Base-by-base conservation (phyloP, 2,797 vertebrate genomes). In the Centropyge bicolor region DNA sequence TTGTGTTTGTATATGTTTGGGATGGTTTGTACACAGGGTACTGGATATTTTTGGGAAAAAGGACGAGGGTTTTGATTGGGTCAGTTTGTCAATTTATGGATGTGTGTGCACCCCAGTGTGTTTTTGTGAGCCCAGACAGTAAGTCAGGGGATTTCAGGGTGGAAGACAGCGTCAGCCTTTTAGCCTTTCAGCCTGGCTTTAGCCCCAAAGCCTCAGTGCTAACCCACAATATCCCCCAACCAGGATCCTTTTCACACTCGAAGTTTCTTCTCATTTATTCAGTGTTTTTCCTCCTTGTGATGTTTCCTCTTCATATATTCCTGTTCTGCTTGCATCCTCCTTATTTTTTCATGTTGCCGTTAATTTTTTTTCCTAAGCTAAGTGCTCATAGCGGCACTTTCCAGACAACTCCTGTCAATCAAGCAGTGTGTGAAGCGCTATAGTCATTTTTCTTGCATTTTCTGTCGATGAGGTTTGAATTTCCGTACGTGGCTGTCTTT, bases 61-160 rank as follows among this genome's bases (percentile, higher is more conserved):
- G 49, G 64, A 81, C 62, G 6, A 55, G 20, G 67, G 20, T 69
- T 86, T 80, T 67, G 40, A 41, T 84, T 70, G 46, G 73, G 80
- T 85, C 83, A 81, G 59, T 83, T 84, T 88, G 72, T 78, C 69
- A 83, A 83, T 88, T 84, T 86, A 78, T 89, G 71, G 60, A 60
- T 85, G 62, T 70, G 77, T 77, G 68, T 79, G 61, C 17, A 20
- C 12, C 13, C 8, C 24, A 20, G 51, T 76, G 75, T 83, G 74
- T 76, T 74, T 83, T 64, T 71, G 45, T 76, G 81, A 51, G 59
- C 57, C 73, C 55, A 85, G 77, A 66, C 76, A 82, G 73, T 64
- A 82, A 82, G 76, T 77, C 76, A 76, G 77, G 73, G 74, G 66
- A 86, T 80, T 80, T 83, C 73, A 79, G 69, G 88, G 75, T 72